Percentiles rank a stretch among this genome's conserved stretches.
Conservation (phyloP, 2,797 vertebrate genomes). For the Pyrocephalus nanus region DNA sequence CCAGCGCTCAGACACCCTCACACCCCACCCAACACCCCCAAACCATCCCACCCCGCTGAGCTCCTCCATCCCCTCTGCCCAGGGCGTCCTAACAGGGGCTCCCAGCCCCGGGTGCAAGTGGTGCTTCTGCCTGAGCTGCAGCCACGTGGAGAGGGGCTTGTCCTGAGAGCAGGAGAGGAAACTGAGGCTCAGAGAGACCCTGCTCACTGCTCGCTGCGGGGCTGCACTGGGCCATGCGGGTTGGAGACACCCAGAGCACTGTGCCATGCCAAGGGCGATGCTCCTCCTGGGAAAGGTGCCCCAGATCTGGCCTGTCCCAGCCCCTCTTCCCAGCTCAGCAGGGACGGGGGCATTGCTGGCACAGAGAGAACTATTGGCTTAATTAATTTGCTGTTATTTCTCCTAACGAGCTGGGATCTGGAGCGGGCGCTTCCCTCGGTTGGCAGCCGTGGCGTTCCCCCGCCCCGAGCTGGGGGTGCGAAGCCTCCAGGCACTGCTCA, state of each 20-base stretch:
- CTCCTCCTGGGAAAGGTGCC: not conserved
- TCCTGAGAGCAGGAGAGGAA: not conserved
- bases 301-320: not conserved
- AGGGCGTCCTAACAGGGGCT: accelerated
- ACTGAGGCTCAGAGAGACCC: not conserved
- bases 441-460: not conserved
- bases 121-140: not conserved
- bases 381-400: constrained; percentile 57
- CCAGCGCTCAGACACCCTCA: accelerated
- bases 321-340: not conserved
- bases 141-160: accelerated
- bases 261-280: accelerated
- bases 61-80: not conserved
- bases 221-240: accelerated
- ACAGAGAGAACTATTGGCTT: not conserved
- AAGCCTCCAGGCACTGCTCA: constrained; percentile 48
- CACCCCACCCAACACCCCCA: not conserved
- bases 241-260: not conserved
- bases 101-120: accelerated
- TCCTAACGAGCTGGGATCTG: constrained; percentile 34
- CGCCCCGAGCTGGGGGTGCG: not conserved
- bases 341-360: not conserved
- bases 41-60: not conserved
- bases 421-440: constrained; percentile 9
- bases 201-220: accelerated